Conservation (phyloP, 2,888 invertebrate genomes). For the Keiferia lycopersicella region DNA sequence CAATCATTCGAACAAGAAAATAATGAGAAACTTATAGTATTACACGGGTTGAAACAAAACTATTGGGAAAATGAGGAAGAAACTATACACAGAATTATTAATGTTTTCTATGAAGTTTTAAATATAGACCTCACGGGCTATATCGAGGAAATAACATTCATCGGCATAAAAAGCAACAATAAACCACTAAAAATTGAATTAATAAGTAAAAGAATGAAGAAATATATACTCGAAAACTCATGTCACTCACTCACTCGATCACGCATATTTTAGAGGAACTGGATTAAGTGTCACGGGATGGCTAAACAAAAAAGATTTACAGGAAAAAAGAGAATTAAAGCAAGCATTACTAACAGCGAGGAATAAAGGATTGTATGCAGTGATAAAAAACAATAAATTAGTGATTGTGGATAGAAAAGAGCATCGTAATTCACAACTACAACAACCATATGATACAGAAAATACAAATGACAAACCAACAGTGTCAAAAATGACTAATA, state of each 20-base stretch:
- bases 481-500: too few relatives aligned
- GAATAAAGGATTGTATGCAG: slow-evolving; percentile 25
- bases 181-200: slow-evolving; percentile 30
- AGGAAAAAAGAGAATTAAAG: not conserved
- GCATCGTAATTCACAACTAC: too few relatives aligned
- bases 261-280: not conserved
- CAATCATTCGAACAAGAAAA: too few relatives aligned
- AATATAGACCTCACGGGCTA: slow-evolving; percentile 20
- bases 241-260: too few relatives aligned
- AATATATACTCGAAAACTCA: slow-evolving; percentile 20
- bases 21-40: not conserved
- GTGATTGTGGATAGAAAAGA: too few relatives aligned
- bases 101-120: slow-evolving; percentile 17
- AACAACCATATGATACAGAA: too few relatives aligned
- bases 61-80: slow-evolving; percentile 20
- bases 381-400: slow-evolving; percentile 27
- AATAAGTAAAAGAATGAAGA: slow-evolving; percentile 20
- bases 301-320: not conserved
- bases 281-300: slow-evolving; percentile 21
- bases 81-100: slow-evolving; percentile 8
- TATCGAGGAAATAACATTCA: slow-evolving; percentile 21
- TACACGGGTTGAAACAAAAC: not conserved
- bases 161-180: slow-evolving; percentile 21
- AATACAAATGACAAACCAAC: too few relatives aligned
- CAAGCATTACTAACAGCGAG: not conserved